phyloP scores from a whole-genome alignment of 2,888 invertebrate species.

The Lomographa bimaculata region DNA sequence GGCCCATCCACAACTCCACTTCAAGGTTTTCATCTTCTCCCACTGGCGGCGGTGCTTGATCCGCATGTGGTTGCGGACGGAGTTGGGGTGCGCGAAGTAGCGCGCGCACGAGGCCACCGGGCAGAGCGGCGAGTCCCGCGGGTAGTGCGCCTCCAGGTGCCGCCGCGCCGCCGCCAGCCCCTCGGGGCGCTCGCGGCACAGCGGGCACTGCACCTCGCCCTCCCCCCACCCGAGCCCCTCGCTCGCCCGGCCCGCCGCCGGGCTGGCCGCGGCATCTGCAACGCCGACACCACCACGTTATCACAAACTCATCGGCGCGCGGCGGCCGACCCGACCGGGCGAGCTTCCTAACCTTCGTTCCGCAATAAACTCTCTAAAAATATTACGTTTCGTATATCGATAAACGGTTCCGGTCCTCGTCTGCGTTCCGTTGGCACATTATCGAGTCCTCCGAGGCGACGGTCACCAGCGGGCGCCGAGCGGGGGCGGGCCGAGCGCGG shows the following conservation, averaged over 20 bases:
- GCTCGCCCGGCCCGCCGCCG: slow-evolving; percentile 33
- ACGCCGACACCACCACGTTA: slow-evolving; percentile 81
- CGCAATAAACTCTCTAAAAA: slow-evolving; percentile 66
- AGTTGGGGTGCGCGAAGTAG: slow-evolving; percentile 92
- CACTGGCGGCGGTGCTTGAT: slow-evolving; percentile 92
- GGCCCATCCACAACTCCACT: slow-evolving; percentile 87
- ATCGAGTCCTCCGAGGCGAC: slow-evolving; percentile 9
- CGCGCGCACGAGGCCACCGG: slow-evolving; percentile 90
- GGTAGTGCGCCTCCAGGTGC: slow-evolving; percentile 92
- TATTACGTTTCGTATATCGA: slow-evolving; percentile 51
- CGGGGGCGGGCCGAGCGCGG: slow-evolving; percentile 30
- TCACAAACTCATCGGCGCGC: too few relatives aligned
- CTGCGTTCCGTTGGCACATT: slow-evolving; percentile 30
- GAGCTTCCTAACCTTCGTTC: slow-evolving; percentile 40
- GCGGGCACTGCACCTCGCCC: slow-evolving; percentile 85
- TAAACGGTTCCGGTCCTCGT: slow-evolving; percentile 31
- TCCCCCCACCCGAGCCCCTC: slow-evolving; percentile 39
- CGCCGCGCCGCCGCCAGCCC: slow-evolving; percentile 87
- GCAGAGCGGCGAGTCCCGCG: slow-evolving; percentile 92
- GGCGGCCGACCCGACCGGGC: slow-evolving; percentile 45
- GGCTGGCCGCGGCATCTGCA: slow-evolving; percentile 81
- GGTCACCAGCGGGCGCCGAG: slow-evolving; percentile 2
- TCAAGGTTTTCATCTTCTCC: slow-evolving; percentile 92
- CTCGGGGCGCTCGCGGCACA: slow-evolving; percentile 87
- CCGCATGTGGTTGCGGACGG: slow-evolving; percentile 94